Evolutionary conservation across 2,888 invertebrate species (phyloP).

Genomic region (Magallana nippona): DNA sequence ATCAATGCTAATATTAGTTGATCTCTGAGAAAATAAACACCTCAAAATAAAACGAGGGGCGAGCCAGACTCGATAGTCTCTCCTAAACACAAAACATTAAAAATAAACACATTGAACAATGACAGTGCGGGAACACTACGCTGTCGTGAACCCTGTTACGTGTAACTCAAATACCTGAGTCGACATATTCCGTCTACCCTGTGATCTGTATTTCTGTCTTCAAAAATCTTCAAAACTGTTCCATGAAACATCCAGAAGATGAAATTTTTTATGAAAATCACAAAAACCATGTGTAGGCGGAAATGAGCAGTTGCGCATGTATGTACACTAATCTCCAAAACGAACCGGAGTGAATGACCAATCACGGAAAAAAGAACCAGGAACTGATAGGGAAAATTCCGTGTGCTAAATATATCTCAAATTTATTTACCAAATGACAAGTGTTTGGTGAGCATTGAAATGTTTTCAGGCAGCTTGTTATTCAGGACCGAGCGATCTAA

Average conservation of each 20-base stretch:
- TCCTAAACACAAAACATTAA: not conserved
- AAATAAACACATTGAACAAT: not conserved
- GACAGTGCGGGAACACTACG: not conserved
- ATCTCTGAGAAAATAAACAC: too few relatives aligned
- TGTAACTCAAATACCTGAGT: not conserved
- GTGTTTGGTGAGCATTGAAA: not conserved
- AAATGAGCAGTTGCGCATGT: conserved; percentile 41
- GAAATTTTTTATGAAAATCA: conserved; percentile 42
- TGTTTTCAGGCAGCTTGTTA: too few relatives aligned
- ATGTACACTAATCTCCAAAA: conserved; percentile 19
- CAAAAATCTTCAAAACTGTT: not conserved
- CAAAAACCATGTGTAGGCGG: conserved; percentile 46
- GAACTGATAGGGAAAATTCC: not conserved
- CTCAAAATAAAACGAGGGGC: too few relatives aligned
- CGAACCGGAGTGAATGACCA: conserved; percentile 21
- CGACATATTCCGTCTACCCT: conserved; percentile 12
- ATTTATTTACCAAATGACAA: not conserved
- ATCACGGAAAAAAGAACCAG: conserved; percentile 17
- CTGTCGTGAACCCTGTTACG: not conserved
- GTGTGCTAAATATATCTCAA: not conserved
- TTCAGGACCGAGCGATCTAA: too few relatives aligned
- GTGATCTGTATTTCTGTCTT: not conserved
- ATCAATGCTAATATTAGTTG: too few relatives aligned
- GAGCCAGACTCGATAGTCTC: not conserved
- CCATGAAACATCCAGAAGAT: conserved; percentile 36